Conservation (phyloP, 2,797 vertebrate genomes). For the Emys orbicularis region DNA sequence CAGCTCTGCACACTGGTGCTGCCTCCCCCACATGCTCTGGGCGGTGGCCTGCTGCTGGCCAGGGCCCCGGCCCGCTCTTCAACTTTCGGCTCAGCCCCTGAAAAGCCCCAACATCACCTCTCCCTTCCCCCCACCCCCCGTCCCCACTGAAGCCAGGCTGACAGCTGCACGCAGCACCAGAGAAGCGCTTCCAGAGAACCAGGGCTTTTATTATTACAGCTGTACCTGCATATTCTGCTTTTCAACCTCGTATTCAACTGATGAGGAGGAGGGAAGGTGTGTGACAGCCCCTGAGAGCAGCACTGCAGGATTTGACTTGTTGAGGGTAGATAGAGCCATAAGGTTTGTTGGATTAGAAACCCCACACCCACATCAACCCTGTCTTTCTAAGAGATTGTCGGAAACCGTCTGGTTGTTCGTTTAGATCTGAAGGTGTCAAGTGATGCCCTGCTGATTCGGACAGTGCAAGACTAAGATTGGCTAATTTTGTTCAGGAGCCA, state of each 20-base stretch:
- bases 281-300: background rate
- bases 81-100: background rate
- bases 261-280: background rate
- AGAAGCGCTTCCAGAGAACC: background rate
- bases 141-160: background rate
- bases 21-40: background rate
- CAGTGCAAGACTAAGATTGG: background rate
- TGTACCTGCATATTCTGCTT: background rate
- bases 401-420: background rate
- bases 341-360: too few species aligned
- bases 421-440: background rate
- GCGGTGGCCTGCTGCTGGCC: too few species aligned
- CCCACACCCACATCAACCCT: background rate
- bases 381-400: background rate
- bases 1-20: background rate
- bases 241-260: background rate
- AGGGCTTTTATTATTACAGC: background rate
- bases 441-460: background rate
- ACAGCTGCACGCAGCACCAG: background rate
- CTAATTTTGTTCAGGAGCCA: background rate
- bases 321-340: background rate
- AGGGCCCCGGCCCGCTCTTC: too few species aligned
- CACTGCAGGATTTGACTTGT: background rate
- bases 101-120: background rate
- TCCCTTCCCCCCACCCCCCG: background rate